A percentile compares a stretch with the other conserved stretches of the same genome.
phyloP scores from a whole-genome alignment of 2,113 vertebrate species.

The Burhinus oedicnemus region DNA sequence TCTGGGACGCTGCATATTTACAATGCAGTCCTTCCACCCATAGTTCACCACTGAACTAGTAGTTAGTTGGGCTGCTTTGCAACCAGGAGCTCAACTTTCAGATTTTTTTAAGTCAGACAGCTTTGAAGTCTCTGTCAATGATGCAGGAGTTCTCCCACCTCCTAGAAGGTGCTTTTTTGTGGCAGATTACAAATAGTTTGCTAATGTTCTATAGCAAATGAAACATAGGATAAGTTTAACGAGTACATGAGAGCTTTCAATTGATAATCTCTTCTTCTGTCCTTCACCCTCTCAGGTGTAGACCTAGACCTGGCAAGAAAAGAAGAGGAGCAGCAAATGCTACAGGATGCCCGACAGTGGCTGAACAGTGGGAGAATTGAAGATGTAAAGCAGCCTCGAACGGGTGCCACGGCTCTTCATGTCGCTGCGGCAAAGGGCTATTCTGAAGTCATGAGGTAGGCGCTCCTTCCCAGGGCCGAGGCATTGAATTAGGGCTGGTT shows the following conservation, averaged over 20 bases:
- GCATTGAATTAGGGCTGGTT: not conserved
- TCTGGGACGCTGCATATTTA: not conserved
- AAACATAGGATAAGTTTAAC: not conserved
- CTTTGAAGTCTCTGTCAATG: not conserved
- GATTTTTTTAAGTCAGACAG: not conserved
- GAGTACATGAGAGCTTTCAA: not conserved
- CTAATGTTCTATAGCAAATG: not conserved
- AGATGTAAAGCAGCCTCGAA: slow-evolving; percentile 80
- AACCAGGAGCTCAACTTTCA: not conserved
- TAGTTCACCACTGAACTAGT: not conserved
- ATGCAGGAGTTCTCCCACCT: not conserved
- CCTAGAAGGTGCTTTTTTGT: not conserved
- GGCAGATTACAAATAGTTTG: not conserved
- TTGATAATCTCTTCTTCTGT: not conserved
- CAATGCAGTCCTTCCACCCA: not conserved
- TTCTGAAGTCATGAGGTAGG: slow-evolving; percentile 91
- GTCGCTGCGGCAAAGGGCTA: slow-evolving; percentile 96
- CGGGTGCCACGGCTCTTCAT: slow-evolving; percentile 90
- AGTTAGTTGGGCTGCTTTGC: not conserved
- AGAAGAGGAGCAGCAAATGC: slow-evolving; percentile 90
- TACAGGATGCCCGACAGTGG: slow-evolving; percentile 89
- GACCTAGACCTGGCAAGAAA: slow-evolving; percentile 88
- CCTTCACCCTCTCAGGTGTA: slow-evolving; percentile 74
- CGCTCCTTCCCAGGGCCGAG: not conserved
- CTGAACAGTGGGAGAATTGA: slow-evolving; percentile 84